Conservation (phyloP, 2,888 invertebrate species). For the Scelioninae gen. 1 region DNA sequence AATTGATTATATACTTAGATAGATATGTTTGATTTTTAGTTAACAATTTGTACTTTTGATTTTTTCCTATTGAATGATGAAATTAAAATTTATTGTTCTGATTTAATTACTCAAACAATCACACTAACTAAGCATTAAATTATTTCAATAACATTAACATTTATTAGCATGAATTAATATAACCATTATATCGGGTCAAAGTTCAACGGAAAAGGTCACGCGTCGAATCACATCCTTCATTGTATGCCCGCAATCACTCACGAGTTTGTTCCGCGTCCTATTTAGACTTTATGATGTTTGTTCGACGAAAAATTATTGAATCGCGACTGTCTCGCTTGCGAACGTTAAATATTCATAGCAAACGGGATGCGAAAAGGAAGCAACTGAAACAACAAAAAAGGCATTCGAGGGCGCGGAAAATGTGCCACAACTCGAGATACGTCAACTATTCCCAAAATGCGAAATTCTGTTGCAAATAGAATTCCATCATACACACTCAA, state of each 20-base stretch:
- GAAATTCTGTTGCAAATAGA: conserved; percentile 40
- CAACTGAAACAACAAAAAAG: conserved; percentile 50
- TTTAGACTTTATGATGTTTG: conserved; percentile 20
- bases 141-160: conserved; percentile 36
- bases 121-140: conserved; percentile 5
- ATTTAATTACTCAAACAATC: background rate
- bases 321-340: too few relatives aligned
- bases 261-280: background rate
- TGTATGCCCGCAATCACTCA: background rate
- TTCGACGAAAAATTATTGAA: conserved; percentile 27
- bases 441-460: conserved; percentile 58
- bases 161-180: conserved; percentile 28
- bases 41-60: background rate
- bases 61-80: background rate
- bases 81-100: background rate
- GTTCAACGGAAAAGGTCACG: conserved; percentile 43
- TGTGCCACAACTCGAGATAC: conserved; percentile 19
- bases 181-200: conserved; percentile 40
- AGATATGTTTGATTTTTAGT: too few relatives aligned
- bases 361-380: conserved; percentile 1
- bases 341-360: conserved; percentile 38
- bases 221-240: conserved; percentile 26
- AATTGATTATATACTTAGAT: too few relatives aligned
- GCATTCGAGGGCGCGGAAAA: conserved; percentile 16
- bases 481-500: conserved; percentile 37